Evolutionary conservation across 2,888 invertebrate genomes (phyloP).

Genomic region (Tethea ocularis): DNA sequence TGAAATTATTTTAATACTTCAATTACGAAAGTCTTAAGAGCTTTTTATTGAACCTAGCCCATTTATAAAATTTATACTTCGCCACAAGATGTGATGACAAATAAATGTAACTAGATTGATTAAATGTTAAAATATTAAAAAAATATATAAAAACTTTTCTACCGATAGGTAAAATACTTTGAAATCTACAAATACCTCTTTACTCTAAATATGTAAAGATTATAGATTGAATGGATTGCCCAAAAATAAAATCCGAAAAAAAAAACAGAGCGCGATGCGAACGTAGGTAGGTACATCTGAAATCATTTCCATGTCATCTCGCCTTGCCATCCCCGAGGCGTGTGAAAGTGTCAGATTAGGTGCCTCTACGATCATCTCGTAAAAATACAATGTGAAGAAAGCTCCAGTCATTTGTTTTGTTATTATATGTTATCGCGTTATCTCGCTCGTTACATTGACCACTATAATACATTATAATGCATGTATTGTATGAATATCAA

Average conservation of each 20-base stretch:
- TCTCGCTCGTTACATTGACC: slow-evolving; percentile 22
- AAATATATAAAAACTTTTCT: too few relatives aligned
- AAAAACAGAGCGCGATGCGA: neutral
- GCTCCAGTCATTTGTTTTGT: slow-evolving; percentile 26
- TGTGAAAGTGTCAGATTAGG: slow-evolving; percentile 18
- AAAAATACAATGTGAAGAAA: slow-evolving; percentile 36
- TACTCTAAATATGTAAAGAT: neutral
- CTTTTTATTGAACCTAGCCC: neutral
- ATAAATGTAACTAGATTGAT: too few relatives aligned
- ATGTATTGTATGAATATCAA: slow-evolving; percentile 10
- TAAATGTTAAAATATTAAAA: too few relatives aligned
- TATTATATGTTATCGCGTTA: slow-evolving; percentile 20
- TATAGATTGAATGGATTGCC: neutral
- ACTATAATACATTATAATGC: slow-evolving; percentile 16
- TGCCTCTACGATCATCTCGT: slow-evolving; percentile 26
- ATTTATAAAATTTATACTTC: neutral
- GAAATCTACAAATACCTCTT: neutral
- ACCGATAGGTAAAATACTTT: too few relatives aligned
- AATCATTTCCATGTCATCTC: slow-evolving; percentile 1
- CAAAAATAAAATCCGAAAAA: neutral
- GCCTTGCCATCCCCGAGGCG: neutral
- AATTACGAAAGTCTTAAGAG: neutral
- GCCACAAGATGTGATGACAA: neutral
- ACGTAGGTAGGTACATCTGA: neutral
- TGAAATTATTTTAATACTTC: slow-evolving; percentile 9